A percentile compares a stretch with the other conserved stretches of the same genome.
Conservation (phyloP, 2,113 vertebrate genomes). For the Bufo bufo region DNA sequence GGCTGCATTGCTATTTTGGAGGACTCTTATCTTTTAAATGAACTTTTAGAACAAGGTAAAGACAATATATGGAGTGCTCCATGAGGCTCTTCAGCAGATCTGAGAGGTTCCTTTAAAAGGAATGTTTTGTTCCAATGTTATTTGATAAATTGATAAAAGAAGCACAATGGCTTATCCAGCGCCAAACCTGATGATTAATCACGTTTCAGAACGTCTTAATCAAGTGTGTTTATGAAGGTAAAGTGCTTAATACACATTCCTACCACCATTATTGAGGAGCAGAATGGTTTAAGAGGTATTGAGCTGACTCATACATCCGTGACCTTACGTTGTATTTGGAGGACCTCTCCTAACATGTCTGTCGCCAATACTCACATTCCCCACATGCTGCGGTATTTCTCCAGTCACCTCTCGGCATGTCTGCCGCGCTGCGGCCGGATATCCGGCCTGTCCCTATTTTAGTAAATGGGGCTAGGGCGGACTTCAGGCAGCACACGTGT, state of each 20-base stretch:
- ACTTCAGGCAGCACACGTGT: too few relatives aligned
- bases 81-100: neutral
- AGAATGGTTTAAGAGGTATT: neutral
- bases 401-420: too few relatives aligned
- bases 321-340: too few relatives aligned
- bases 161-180: neutral
- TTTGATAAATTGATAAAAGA: neutral
- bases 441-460: too few relatives aligned
- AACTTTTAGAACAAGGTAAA: neutral
- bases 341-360: too few relatives aligned
- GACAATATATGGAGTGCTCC: neutral
- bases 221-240: constrained; percentile 7
- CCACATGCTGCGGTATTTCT: too few relatives aligned
- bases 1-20: neutral
- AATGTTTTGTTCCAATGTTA: neutral
- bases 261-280: neutral
- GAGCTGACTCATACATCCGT: neutral
- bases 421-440: too few relatives aligned
- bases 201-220: neutral
- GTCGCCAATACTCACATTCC: too few relatives aligned
- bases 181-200: constrained; percentile 13
- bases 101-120: neutral
- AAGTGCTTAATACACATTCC: constrained; percentile 46
- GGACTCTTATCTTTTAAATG: neutral
- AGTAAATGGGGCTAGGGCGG: too few relatives aligned